These are phyloP conservation scores for Brachyptera risi DNA, from an alignment of 2,888 invertebrate species.

Conservation along the genomic window DNA sequence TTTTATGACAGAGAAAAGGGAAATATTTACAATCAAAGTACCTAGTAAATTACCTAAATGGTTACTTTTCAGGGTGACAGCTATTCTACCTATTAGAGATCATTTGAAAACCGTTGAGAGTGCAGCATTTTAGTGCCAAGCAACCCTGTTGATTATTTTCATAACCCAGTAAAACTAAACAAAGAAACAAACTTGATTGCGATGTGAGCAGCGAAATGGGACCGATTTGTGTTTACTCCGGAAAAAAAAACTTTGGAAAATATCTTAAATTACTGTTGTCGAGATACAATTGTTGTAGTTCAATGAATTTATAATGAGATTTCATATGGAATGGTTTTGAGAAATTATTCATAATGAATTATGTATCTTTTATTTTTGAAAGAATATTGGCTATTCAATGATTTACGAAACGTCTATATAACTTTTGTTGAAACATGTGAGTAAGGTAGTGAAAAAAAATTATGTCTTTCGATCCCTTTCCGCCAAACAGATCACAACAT, in stretches of 20 bases:
- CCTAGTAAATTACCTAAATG: slow-evolving; percentile 17
- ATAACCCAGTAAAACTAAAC: slow-evolving; percentile 20
- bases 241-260: slow-evolving; percentile 12
- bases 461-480: too few species aligned
- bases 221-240: neutral
- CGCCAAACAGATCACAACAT: too few species aligned
- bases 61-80: slow-evolving; percentile 1
- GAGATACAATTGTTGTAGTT: too few species aligned
- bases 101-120: slow-evolving; percentile 37
- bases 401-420: too few species aligned
- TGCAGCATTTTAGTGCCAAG: slow-evolving; percentile 1
- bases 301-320: too few species aligned
- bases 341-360: slow-evolving; percentile 13
- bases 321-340: too few species aligned
- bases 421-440: too few species aligned
- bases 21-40: slow-evolving; percentile 19
- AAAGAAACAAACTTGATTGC: slow-evolving; percentile 8
- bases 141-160: slow-evolving; percentile 13
- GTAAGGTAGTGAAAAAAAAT: too few species aligned
- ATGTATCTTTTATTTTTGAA: slow-evolving; percentile 3
- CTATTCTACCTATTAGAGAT: slow-evolving; percentile 36
- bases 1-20: slow-evolving; percentile 14
- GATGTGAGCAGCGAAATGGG: too few species aligned
- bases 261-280: slow-evolving; percentile 5
- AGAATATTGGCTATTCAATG: too few species aligned